These are phyloP conservation scores for Prunella fulvescens DNA, from an alignment of 2,113 vertebrate species.

Conservation along the genomic window DNA sequence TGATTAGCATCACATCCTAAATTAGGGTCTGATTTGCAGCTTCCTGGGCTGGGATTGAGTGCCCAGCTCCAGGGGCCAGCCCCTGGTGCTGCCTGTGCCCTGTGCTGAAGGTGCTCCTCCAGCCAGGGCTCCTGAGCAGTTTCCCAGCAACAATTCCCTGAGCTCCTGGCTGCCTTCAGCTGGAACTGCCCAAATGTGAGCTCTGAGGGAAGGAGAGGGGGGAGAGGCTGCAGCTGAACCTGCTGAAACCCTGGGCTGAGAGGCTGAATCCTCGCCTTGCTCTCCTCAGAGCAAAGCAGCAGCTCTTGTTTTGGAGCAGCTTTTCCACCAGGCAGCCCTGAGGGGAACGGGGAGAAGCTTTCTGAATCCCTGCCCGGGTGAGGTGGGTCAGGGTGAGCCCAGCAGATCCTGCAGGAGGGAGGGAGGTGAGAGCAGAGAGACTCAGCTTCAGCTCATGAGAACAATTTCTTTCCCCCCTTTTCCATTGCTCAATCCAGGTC, in stretches of 20 bases:
- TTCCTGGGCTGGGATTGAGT: neutral
- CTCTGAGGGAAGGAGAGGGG: neutral
- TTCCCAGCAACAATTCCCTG: constrained; percentile 51
- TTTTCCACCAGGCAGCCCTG: neutral
- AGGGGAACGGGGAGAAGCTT: neutral
- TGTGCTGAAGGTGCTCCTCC: neutral
- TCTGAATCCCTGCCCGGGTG: neutral
- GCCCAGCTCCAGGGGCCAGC: fast-evolving
- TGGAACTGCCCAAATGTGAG: neutral
- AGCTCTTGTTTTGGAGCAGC: neutral
- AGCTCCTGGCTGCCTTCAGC: neutral
- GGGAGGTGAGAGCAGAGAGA: neutral
- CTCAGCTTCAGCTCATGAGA: neutral
- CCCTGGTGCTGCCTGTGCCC: neutral
- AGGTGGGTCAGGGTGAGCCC: neutral
- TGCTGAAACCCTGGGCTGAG: neutral
- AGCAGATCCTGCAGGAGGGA: neutral
- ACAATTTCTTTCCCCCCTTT: neutral
- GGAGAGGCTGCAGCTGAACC: neutral
- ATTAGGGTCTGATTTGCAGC: neutral
- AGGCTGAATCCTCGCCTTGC: neutral
- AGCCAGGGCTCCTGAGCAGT: neutral
- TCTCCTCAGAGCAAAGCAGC: neutral
- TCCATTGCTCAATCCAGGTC: neutral
- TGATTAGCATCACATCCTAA: neutral